These are phyloP conservation scores for Spongilla lacustris DNA, from an alignment of 37 sponge, comb jelly and placozoan genomes.

Conservation along the genomic window DNA sequence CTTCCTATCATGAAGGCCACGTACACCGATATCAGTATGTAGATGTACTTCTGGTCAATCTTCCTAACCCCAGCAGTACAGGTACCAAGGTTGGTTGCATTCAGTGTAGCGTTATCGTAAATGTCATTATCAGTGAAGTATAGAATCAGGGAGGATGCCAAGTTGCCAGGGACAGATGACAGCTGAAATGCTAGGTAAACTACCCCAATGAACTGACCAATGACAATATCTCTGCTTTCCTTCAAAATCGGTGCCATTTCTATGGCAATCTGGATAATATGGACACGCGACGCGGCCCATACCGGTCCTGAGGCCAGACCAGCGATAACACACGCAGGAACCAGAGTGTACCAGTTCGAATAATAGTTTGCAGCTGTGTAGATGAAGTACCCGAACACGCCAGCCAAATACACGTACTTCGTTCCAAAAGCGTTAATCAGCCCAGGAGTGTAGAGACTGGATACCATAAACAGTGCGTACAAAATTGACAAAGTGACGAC, in stretches of 20 bases:
- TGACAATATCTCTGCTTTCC: neutral
- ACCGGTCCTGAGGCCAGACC: constrained; percentile 42
- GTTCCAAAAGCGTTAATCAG: neutral
- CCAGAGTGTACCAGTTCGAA: constrained; percentile 41
- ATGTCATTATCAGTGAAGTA: neutral
- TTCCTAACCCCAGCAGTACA: neutral
- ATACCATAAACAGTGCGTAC: constrained; percentile 11
- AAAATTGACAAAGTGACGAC: constrained; percentile 17
- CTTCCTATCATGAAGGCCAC: neutral
- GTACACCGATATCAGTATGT: constrained; percentile 12
- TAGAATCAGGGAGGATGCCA: neutral
- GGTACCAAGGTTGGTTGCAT: too few relatives aligned
- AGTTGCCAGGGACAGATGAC: neutral
- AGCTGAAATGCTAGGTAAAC: neutral
- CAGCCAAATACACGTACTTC: neutral
- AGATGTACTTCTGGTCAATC: neutral
- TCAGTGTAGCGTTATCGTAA: neutral
- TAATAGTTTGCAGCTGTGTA: constrained; percentile 46
- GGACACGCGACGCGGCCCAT: constrained; percentile 6
- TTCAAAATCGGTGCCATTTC: neutral
- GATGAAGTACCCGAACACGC: neutral
- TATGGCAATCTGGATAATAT: constrained; percentile 13
- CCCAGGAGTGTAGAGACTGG: neutral
- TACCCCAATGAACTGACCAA: neutral
- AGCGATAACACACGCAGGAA: constrained; percentile 27